A percentile compares a stretch with the other conserved stretches of the same genome.
Evolutionary conservation across 2,888 invertebrate species (phyloP).

Genomic region (Trissolcus japonicus): DNA sequence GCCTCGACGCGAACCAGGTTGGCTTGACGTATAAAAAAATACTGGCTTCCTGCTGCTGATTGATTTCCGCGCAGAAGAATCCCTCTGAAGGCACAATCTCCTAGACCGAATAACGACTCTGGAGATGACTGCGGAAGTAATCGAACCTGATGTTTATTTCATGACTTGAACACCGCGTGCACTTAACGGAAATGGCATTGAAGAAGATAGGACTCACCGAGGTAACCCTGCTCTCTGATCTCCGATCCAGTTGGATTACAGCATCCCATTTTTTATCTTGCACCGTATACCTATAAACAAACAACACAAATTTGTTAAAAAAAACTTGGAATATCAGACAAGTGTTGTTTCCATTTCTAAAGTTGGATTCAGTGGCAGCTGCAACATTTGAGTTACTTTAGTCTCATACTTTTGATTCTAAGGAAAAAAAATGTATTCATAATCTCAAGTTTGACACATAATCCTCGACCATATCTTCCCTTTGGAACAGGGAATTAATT

Average conservation of each 20-base stretch:
- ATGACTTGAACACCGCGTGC: conserved; percentile 60
- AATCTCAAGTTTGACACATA: conserved; percentile 42
- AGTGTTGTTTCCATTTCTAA: too few relatives aligned
- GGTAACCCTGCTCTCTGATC: conserved; percentile 29
- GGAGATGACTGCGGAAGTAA: conserved; percentile 63
- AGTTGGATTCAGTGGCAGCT: too few relatives aligned
- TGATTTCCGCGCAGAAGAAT: conserved; percentile 69
- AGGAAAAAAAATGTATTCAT: conserved; percentile 33
- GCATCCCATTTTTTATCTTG: conserved; percentile 13
- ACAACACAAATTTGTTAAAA: too few relatives aligned
- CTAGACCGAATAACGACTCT: conserved; percentile 63
- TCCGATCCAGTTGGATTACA: conserved; percentile 10
- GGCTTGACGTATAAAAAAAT: conserved; percentile 65
- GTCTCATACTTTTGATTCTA: conserved; percentile 18
- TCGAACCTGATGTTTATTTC: conserved; percentile 67
- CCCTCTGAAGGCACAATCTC: conserved; percentile 57
- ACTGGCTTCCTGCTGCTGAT: conserved; percentile 70
- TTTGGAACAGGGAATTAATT: conserved; percentile 48
- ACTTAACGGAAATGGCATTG: conserved; percentile 57
- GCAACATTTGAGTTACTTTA: conserved; percentile 9
- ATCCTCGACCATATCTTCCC: conserved; percentile 39
- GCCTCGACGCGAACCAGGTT: conserved; percentile 39
- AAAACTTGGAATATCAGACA: too few relatives aligned
- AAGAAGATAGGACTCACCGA: conserved; percentile 45
- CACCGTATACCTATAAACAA: too few relatives aligned